Conservation (phyloP, 2,888 invertebrate genomes). For the Theretra japonica region DNA sequence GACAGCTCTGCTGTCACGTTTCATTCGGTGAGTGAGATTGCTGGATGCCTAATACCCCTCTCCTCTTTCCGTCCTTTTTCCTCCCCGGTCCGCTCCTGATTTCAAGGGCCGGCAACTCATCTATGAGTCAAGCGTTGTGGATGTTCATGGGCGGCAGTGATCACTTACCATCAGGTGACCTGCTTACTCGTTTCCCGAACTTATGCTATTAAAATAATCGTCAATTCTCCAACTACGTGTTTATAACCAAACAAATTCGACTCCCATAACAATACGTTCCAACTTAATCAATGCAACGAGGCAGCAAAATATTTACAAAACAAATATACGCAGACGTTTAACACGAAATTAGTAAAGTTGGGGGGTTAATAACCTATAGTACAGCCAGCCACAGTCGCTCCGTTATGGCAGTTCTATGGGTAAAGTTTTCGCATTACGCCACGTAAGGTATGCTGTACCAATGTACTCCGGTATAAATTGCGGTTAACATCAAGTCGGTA, state of each 20-base stretch:
- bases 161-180: too few species aligned
- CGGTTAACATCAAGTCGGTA: constrained; percentile 36
- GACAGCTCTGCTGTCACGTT: too few species aligned
- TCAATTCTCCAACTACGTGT: too few species aligned
- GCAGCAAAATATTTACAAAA: constrained; percentile 35
- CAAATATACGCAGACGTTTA: constrained; percentile 61
- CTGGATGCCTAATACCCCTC: too few species aligned
- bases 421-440: constrained; percentile 75
- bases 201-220: too few species aligned
- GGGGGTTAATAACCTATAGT: constrained; percentile 68
- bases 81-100: too few species aligned
- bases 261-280: neutral
- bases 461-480: constrained; percentile 52
- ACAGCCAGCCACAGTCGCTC: constrained; percentile 50
- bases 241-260: neutral
- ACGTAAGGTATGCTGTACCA: constrained; percentile 64
- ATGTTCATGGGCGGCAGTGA: too few species aligned
- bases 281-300: constrained; percentile 3
- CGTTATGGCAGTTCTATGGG: constrained; percentile 68
- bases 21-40: too few species aligned
- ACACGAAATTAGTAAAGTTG: constrained; percentile 75
- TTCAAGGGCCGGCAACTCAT: too few species aligned
- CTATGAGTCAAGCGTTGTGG: too few species aligned
- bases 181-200: too few species aligned
- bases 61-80: too few species aligned